phyloP scores from a whole-genome alignment of 2,113 vertebrate genomes.

The Trematocara unimaculatum region DNA sequence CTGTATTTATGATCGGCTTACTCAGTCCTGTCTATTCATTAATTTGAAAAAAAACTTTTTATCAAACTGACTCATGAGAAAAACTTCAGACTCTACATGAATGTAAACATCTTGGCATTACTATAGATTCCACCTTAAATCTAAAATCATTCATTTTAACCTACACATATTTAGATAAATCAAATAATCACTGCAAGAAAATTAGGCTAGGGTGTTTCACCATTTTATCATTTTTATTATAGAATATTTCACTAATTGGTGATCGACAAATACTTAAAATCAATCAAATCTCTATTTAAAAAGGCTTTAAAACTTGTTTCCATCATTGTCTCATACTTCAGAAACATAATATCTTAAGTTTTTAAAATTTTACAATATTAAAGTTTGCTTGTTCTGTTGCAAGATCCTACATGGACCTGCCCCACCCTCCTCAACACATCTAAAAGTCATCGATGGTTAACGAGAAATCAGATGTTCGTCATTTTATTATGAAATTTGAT shows the following conservation, averaged over 20 bases:
- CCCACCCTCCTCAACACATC: not conserved
- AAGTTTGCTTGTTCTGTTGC: not conserved
- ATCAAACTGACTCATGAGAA: not conserved
- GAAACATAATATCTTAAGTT: not conserved
- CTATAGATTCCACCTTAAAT: not conserved
- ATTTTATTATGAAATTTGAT: not conserved
- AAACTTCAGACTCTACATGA: fast-evolving
- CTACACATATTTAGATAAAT: not conserved
- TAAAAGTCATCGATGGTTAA: not conserved
- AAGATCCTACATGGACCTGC: not conserved
- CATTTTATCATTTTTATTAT: not conserved
- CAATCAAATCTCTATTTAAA: not conserved
- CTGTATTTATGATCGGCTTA: fast-evolving
- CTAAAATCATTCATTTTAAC: not conserved
- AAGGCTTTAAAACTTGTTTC: not conserved
- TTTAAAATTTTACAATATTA: not conserved
- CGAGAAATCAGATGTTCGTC: not conserved
- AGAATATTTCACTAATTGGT: not conserved
- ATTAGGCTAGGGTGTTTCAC: not conserved
- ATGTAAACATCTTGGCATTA: fast-evolving
- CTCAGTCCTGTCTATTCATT: not conserved
- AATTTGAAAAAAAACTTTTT: fast-evolving
- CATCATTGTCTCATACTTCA: not conserved
- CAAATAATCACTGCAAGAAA: not conserved
- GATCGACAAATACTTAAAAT: not conserved